phyloP scores from a whole-genome alignment of 2,113 vertebrate genomes.

The Sorex araneus region DNA sequence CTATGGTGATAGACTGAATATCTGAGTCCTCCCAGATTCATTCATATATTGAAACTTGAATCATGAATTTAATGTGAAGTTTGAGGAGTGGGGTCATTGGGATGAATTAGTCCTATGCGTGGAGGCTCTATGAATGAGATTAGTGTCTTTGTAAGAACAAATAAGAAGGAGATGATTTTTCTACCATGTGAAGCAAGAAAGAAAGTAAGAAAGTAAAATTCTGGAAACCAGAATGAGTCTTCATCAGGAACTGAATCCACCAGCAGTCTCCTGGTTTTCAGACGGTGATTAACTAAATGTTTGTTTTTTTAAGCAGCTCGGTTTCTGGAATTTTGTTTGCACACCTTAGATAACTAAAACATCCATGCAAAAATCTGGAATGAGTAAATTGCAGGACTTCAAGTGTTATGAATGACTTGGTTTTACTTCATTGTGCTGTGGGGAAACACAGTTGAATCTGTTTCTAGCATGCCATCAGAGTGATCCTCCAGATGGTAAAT shows the following conservation, averaged over 20 bases:
- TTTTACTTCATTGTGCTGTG: background rate
- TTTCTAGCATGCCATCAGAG: background rate
- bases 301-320: too few species aligned
- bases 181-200: background rate
- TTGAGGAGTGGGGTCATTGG: background rate
- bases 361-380: background rate
- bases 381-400: background rate
- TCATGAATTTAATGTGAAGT: background rate
- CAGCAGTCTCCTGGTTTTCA: background rate
- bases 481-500: background rate
- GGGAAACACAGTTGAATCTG: slow-evolving; percentile 8
- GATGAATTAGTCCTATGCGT: background rate
- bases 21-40: background rate
- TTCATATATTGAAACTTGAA: background rate
- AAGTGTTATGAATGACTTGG: background rate
- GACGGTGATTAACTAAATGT: too few species aligned
- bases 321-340: background rate
- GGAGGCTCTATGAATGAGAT: background rate
- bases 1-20: background rate
- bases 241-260: background rate
- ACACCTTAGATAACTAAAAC: background rate
- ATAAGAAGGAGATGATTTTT: background rate
- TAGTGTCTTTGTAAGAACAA: background rate
- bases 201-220: background rate
- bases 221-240: background rate